These are phyloP conservation scores for Chymomyza costata DNA, from an alignment of 1,140 invertebrate species.

Conservation along the genomic window DNA sequence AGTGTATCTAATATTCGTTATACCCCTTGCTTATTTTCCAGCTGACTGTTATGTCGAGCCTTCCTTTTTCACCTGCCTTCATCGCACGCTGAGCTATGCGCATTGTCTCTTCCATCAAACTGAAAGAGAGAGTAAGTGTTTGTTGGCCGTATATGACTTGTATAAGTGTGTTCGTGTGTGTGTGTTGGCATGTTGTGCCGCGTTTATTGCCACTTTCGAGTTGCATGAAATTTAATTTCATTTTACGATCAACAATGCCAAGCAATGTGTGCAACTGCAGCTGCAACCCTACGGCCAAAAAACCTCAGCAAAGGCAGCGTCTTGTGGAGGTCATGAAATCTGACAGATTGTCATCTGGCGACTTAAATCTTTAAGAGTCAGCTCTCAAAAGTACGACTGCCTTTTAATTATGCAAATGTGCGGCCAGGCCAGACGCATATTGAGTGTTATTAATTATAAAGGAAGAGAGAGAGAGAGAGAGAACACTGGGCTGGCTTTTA, in stretches of 20 bases:
- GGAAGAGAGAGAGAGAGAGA: conserved; percentile 16
- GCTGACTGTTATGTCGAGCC: no score
- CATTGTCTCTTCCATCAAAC: conserved; percentile 7
- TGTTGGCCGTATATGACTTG: no score
- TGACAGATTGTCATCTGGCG: conserved; percentile 16
- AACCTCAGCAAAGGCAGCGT: not conserved
- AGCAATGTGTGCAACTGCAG: not conserved
- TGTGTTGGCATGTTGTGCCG: conserved; percentile 41
- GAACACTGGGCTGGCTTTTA: no score
- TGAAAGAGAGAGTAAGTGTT: no score
- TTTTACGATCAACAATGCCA: conserved; percentile 61
- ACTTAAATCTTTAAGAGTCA: conserved; percentile 52
- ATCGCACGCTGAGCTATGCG: no score
- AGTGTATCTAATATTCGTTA: no score
- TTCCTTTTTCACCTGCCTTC: no score
- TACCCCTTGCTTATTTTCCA: no score
- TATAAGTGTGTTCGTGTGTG: no score
- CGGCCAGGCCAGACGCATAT: conserved; percentile 35
- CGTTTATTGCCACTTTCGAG: conserved; percentile 67
- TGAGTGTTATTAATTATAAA: conserved; percentile 60
- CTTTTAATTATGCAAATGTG: conserved; percentile 71
- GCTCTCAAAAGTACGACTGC: conserved; percentile 2
- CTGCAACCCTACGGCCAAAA: not conserved
- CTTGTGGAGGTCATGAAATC: not conserved
- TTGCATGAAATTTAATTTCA: conserved; percentile 63